Evolutionary conservation across 2,888 invertebrate genomes (phyloP).

Genomic region (Eledone cirrhosa): DNA sequence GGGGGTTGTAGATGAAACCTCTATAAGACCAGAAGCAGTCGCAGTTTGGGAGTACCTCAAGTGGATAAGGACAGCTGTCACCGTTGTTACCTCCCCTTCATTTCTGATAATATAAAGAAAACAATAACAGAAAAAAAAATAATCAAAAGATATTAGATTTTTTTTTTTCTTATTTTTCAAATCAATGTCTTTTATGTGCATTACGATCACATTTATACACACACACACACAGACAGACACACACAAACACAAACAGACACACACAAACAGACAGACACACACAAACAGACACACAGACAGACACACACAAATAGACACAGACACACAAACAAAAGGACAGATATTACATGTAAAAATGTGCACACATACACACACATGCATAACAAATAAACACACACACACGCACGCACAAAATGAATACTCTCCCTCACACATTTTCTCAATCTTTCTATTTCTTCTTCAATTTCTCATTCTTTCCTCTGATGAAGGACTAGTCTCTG

Average conservation of each 20-base stretch:
- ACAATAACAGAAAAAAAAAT: neutral
- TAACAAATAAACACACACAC: neutral
- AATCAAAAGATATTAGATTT: neutral
- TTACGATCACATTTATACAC: neutral
- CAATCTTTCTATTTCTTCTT: too few relatives aligned
- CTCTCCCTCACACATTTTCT: too few relatives aligned
- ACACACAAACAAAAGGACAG: too few relatives aligned
- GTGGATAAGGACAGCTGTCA: neutral
- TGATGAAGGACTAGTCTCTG: too few relatives aligned
- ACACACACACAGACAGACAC: neutral
- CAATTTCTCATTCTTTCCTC: too few relatives aligned
- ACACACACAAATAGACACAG: too few relatives aligned
- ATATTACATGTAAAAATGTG: too few relatives aligned
- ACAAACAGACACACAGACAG: neutral
- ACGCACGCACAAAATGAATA: too few relatives aligned
- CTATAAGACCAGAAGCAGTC: too few relatives aligned
- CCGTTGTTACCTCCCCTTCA: constrained; percentile 20
- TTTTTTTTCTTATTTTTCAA: neutral
- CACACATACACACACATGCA: neutral
- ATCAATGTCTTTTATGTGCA: neutral
- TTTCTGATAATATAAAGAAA: constrained; percentile 19
- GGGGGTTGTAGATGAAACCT: too few relatives aligned
- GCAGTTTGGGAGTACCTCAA: too few relatives aligned
- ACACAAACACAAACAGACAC: neutral
- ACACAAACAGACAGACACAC: neutral